Evolutionary conservation across 2,113 vertebrate genomes (phyloP).

Genomic region (Lasiurus cinereus): DNA sequence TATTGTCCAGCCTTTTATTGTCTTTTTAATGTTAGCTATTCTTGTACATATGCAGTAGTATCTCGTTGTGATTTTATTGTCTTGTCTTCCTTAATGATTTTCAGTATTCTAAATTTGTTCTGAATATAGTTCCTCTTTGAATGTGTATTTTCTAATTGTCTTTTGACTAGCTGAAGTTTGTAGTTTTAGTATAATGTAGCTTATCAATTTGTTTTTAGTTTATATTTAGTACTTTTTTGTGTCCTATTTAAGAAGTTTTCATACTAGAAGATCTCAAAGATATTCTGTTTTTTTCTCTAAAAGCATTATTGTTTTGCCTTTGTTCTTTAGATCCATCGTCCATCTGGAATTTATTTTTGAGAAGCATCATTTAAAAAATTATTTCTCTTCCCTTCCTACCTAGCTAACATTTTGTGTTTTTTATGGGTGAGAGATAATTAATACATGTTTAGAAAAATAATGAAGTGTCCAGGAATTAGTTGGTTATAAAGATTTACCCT

Average conservation of each 20-base stretch:
- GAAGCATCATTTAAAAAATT: not conserved
- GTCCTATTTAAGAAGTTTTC: not conserved
- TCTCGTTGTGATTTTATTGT: slow-evolving; percentile 10
- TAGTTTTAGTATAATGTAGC: not conserved
- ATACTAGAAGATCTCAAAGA: slow-evolving; percentile 7
- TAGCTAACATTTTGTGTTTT: not conserved
- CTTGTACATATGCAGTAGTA: not conserved
- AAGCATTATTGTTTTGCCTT: not conserved
- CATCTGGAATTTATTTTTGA: slow-evolving; percentile 2
- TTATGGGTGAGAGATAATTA: not conserved
- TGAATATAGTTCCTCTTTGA: slow-evolving; percentile 14
- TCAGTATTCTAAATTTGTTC: not conserved
- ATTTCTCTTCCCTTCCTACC: not conserved
- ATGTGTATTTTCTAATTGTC: not conserved
- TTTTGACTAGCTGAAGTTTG: slow-evolving; percentile 38
- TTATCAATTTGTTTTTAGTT: not conserved
- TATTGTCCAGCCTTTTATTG: not conserved
- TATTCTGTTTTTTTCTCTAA: not conserved
- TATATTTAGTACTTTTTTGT: slow-evolving; percentile 18
- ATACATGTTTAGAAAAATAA: slow-evolving; percentile 34
- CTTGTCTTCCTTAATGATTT: slow-evolving; percentile 6
- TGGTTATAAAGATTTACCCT: slow-evolving; percentile 1
- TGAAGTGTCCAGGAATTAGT: not conserved
- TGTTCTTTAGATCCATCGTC: slow-evolving; percentile 1
- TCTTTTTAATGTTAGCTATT: not conserved